phyloP scores from a whole-genome alignment of 2,888 invertebrate species.

The Sarcophaga variegata region DNA sequence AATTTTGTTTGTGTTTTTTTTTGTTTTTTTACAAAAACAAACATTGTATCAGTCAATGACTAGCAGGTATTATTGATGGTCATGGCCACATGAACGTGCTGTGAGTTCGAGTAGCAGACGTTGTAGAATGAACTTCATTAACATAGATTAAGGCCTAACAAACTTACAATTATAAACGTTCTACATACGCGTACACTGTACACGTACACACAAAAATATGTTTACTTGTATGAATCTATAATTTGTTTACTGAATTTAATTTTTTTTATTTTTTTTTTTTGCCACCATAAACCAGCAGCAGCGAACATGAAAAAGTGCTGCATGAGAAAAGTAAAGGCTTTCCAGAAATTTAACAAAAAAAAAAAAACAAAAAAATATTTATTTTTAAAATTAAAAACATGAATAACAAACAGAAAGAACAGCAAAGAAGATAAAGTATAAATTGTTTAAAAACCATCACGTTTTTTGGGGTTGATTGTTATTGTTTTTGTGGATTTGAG shows the following conservation, averaged over 20 bases:
- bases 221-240: neutral
- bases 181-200: neutral
- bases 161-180: neutral
- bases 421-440: slow-evolving; percentile 18
- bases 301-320: neutral
- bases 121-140: slow-evolving; percentile 66
- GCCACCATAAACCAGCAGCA: no score
- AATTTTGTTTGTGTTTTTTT: neutral
- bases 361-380: neutral
- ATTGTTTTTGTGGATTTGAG: neutral
- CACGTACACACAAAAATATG: neutral
- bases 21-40: neutral
- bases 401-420: neutral
- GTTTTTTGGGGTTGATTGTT: slow-evolving; percentile 55
- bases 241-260: neutral
- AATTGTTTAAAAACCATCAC: slow-evolving; percentile 47
- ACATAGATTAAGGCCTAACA: slow-evolving; percentile 46
- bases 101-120: slow-evolving; percentile 39
- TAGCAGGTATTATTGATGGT: slow-evolving; percentile 69
- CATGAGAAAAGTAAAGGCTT: neutral
- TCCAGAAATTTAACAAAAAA: neutral
- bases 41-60: slow-evolving; percentile 62
- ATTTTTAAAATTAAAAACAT: slow-evolving; percentile 19
- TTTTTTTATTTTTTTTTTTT: neutral
- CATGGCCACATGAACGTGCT: slow-evolving; percentile 72